phyloP scores from a whole-genome alignment of 2,888 invertebrate genomes.

The Andricus curvator region DNA sequence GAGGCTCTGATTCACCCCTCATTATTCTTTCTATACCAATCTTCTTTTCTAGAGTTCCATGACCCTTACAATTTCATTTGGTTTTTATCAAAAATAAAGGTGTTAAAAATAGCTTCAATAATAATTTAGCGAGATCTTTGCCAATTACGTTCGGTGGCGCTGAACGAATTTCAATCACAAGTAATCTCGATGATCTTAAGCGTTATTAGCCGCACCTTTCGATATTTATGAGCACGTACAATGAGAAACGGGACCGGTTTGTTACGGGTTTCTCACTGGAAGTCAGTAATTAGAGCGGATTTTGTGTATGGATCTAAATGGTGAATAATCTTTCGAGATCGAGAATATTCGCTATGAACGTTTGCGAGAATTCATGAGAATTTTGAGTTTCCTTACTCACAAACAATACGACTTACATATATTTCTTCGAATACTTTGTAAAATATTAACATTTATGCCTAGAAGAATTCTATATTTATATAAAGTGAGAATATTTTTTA shows the following conservation, averaged over 20 bases:
- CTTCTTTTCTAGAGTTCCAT: neutral
- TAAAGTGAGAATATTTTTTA: too few relatives aligned
- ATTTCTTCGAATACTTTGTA: too few relatives aligned
- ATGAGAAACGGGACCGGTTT: slow-evolving; percentile 44
- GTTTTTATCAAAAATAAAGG: neutral
- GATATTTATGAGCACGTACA: slow-evolving; percentile 35
- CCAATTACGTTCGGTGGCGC: slow-evolving; percentile 22
- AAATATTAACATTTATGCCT: too few relatives aligned
- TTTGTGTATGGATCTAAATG: slow-evolving; percentile 40
- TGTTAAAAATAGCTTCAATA: neutral
- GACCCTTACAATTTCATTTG: too few relatives aligned
- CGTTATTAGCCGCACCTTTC: slow-evolving; percentile 33
- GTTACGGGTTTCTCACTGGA: slow-evolving; percentile 42
- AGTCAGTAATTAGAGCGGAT: slow-evolving; percentile 52
- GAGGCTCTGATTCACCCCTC: neutral
- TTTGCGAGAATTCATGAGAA: neutral
- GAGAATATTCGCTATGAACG: neutral
- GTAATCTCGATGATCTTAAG: slow-evolving; percentile 28
- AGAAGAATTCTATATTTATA: too few relatives aligned
- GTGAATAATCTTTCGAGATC: neutral
- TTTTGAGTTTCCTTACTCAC: neutral
- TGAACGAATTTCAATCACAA: slow-evolving; percentile 38
- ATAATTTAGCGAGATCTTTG: neutral
- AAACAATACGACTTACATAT: neutral
- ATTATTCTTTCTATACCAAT: neutral